Base-by-base conservation (phyloP, 2,888 invertebrate species). In the Oligia fasciuncula region DNA sequence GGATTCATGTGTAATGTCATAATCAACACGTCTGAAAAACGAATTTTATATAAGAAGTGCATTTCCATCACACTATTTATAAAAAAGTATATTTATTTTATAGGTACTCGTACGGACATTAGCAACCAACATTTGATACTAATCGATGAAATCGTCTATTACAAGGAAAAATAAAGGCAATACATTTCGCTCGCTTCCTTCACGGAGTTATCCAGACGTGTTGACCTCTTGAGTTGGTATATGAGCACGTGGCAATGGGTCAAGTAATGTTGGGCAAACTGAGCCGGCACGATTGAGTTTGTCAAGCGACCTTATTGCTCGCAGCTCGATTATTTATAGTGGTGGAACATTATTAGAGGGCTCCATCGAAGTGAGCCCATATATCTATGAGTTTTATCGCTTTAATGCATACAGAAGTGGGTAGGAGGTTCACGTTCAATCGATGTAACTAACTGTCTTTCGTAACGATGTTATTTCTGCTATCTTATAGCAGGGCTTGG, bases 251-350 rank as follows among this genome's bases (percentile, higher is more conserved):
- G 43, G 29, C 11, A 11, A 67, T 0, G 67, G 68, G 13, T 83
- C 81, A 51, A 54, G 57, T 29, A 51, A 62, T 62, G 46, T 54
- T 81, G 74, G 88, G 1, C 57, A 2, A 2, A 5, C 4, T 60
- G 65, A 77, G 79, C 57, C 62, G 76, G 60, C 81, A 72, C 76
- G 77, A 87, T 84, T 82, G 79, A 85, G 86, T 82, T 84, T 87
- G 85, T 84, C 82, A 86, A 82, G 82, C 76, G 72, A 84, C 71
- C 71, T 82, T 80, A 86, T 87, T 87, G 79, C 81, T 73, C 54
- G 73, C 63, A 74, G 71, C 77, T 77, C 76, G 68, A 84, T 86
- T 85, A 85, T 86, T 85, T 86, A 84, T 84, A 76, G 86, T 78
- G 77, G 80, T 65, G 73, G 83, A 76, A 83, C 74, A 80, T 85